phyloP scores from a whole-genome alignment of 1,140 invertebrate genomes.

The Trypoxylus dichotomus region DNA sequence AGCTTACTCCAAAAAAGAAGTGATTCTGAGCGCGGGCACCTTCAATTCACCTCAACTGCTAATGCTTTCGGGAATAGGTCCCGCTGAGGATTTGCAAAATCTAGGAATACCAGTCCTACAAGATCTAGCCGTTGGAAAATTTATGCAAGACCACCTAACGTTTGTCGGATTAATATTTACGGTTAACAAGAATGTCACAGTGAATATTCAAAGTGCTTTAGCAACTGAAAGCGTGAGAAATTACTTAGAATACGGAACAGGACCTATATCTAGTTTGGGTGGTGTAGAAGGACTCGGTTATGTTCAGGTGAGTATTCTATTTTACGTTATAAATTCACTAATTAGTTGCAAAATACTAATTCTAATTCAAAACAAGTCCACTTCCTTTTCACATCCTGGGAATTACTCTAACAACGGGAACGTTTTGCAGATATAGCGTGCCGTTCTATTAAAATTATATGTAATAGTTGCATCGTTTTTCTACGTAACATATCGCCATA shows the following conservation, averaged over 20 bases:
- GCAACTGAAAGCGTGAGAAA: neutral
- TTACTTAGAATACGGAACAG: slow-evolving; percentile 39
- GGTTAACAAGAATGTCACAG: slow-evolving; percentile 52
- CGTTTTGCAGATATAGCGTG: too few relatives aligned
- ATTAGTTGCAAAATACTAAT: too few relatives aligned
- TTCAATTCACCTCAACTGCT: slow-evolving; percentile 61
- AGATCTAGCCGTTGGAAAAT: slow-evolving; percentile 70
- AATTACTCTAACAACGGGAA: too few relatives aligned
- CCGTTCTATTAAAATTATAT: too few relatives aligned
- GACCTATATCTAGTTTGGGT: slow-evolving; percentile 51
- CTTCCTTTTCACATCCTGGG: too few relatives aligned
- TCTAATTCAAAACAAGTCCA: too few relatives aligned
- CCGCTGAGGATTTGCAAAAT: slow-evolving; percentile 58
- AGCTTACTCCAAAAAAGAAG: slow-evolving; percentile 37
- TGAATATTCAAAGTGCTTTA: neutral
- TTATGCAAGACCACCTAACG: slow-evolving; percentile 74
- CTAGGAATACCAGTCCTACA: slow-evolving; percentile 67
- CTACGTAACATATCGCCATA: too few relatives aligned
- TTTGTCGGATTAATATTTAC: slow-evolving; percentile 66
- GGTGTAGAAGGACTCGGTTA: slow-evolving; percentile 59
- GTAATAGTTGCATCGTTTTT: too few relatives aligned
- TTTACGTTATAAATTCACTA: too few relatives aligned
- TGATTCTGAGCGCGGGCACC: slow-evolving; percentile 41
- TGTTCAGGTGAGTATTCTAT: slow-evolving; percentile 54
- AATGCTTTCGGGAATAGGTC: slow-evolving; percentile 65